Evolutionary conservation across 1,140 invertebrate species (phyloP), one percentile per base, ranked within the genome.

Genomic region (Phenacoccus solenopsis): DNA sequence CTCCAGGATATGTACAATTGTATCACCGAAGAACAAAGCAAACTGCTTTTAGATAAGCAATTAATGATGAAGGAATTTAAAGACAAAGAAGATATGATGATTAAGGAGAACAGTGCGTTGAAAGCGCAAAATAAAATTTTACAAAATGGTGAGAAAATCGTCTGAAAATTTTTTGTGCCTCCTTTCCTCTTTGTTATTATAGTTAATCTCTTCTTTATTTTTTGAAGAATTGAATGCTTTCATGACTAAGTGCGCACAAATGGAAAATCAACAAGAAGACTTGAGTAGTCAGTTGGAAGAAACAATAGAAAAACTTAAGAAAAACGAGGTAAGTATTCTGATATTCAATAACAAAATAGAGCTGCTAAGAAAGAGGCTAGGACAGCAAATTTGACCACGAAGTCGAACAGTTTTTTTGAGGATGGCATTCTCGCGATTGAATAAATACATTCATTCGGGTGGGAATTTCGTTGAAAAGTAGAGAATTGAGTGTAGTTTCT

Each of bases 1-100:
- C 25, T 9, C 13, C 20, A 64, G 59, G 59, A 64, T 25, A 64
- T 64, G 59, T 64, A 64, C 22, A 64, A 64, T 22, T 64, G 59
- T 16, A 25, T 64, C 2, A 64, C 59, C 21, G 59, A 64, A 64
- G 59, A 64, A 16, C 59, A 64, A 27, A 10, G 10, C 3, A 64
- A 64, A 25, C 25, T 64, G 1, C 25, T 64, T 10, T 64, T 64
- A 20, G 59, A 64, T 1, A 64, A 64, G 25, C 22, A 64, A 24
- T 22, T 3, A 2, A 25, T 64, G 59, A 27, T 22, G 25, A 64
- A 64, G 16, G 22, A 64, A 24, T 25, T 64, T 10, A 64, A 64
- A 64, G 59, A 64, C 2, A 64, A 64, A 20, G 59, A 64, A 24
- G 59, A 22, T 5, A 27, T 10, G 9, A 10, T 24, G 1, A 25